Conservation (phyloP, 2,113 vertebrate species). For the Perccottus glenii region DNA sequence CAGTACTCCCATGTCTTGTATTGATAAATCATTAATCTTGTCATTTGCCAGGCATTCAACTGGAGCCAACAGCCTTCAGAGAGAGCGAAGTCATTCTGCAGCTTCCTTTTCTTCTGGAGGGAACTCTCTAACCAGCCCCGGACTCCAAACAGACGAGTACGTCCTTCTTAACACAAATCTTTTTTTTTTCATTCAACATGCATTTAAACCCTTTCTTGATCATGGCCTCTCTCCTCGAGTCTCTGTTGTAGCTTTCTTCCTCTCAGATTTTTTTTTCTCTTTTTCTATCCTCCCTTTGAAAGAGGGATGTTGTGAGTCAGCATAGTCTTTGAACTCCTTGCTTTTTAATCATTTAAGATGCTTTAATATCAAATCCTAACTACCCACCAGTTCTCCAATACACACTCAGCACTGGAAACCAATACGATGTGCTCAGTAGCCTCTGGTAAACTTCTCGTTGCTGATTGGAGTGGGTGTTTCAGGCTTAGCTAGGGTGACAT, state of each 20-base stretch:
- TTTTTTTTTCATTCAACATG: constrained; percentile 12
- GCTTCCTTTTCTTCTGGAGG: constrained; percentile 72
- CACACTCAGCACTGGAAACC: constrained; percentile 23
- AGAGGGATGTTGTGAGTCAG: constrained; percentile 56
- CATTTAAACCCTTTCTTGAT: constrained; percentile 12
- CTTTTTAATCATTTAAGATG: constrained; percentile 69
- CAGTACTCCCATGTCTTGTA: background rate
- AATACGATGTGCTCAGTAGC: constrained; percentile 35
- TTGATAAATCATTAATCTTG: constrained; percentile 12
- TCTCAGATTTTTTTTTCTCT: constrained; percentile 34
- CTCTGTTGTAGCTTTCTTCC: constrained; percentile 35
- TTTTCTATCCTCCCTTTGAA: constrained; percentile 34
- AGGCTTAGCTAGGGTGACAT: constrained; percentile 17
- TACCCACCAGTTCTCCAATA: constrained; percentile 29
- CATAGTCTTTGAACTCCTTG: constrained; percentile 63
- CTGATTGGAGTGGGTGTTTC: constrained; percentile 21
- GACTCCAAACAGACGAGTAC: constrained; percentile 85
- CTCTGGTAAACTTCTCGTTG: constrained; percentile 30
- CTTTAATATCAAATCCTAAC: constrained; percentile 46
- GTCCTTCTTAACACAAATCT: constrained; percentile 42
- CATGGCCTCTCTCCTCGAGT: background rate
- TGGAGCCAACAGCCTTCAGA: constrained; percentile 85
- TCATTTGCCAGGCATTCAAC: constrained; percentile 82
- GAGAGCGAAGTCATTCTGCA: constrained; percentile 84
- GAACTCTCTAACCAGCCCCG: constrained; percentile 71